Evolutionary conservation across 2,797 vertebrate species (phyloP).

Genomic region (Avahi laniger): DNA sequence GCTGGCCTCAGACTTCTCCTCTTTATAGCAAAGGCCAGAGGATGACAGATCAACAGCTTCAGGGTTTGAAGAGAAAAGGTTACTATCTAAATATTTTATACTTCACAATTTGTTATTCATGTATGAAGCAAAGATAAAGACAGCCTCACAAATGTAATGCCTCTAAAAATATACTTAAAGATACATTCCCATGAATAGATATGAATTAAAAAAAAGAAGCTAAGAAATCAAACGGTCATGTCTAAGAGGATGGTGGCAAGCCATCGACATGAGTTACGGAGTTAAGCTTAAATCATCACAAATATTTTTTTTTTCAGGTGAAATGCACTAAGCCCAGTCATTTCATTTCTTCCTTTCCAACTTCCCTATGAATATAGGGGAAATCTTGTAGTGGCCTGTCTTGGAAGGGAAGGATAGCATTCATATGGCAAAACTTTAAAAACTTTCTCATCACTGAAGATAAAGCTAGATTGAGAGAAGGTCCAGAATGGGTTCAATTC

Average conservation of each 20-base stretch:
- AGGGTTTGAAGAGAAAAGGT: neutral
- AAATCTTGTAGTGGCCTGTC: neutral
- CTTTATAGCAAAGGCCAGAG: neutral
- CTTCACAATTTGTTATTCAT: neutral
- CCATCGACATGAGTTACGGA: neutral
- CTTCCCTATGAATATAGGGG: neutral
- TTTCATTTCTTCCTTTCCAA: neutral
- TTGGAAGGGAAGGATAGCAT: neutral
- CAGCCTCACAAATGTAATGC: neutral
- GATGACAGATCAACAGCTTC: neutral
- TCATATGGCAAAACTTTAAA: neutral
- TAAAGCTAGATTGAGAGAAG: neutral
- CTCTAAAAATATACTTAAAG: slow-evolving; percentile 15
- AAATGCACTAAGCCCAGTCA: neutral
- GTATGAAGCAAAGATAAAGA: neutral
- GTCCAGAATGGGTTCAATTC: neutral
- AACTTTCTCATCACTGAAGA: neutral
- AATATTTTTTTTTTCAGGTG: neutral
- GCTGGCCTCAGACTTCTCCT: neutral
- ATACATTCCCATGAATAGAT: neutral
- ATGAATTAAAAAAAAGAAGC: neutral
- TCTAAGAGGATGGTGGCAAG: neutral
- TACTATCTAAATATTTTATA: neutral
- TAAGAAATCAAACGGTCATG: neutral
- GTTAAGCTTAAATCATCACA: neutral